Base-by-base conservation (phyloP, 1,140 invertebrate species). In the Myzus persicae region DNA sequence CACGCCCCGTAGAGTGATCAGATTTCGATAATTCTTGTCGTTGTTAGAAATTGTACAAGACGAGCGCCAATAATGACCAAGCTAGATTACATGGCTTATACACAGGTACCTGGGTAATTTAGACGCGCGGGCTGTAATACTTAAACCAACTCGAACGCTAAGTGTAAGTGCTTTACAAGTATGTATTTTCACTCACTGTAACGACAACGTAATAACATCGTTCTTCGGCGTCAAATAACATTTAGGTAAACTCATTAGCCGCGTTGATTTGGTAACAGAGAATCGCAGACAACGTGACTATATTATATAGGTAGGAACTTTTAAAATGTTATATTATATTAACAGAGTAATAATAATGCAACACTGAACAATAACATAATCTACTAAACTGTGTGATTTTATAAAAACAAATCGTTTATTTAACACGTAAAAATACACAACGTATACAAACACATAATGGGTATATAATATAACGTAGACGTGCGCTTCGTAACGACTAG, bases 361-460 rank as follows among this genome's bases (percentile, higher is more conserved):
- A 84, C 36, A 85, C 38, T 26, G 24, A 3, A 85, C 44, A 22
- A 38, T 38, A 82, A 40, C 22, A 85, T 44, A 31, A 87, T 44
- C 24, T 46, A 87, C 42, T 31, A 84, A n/a, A 67, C n/a, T 67
- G 82, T 31, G 26, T 85, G 40, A 44, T 85, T 85, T 85, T 85
- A 82, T 85, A 42, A 85, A 42, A 85, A 85, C 84, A 2, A 87
- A 87, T 87, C 85, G 85, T 87, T 87, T 87, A 46, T 87, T 87
- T 87, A 48, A 46, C 42, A 87, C 84, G 84, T 87, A 26, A 31
- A 87, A 26, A 84, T 42, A 84, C 82, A 42, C 59, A n/a, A 67
- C 38, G 40, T 84, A 84, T 84, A 40, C 38, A 26, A 22, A 40
- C 59, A 67, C 22, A 40, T n/a, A n/a, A n/a, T 84, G 40, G 22